Base-by-base conservation (phyloP, 2,113 vertebrate species). In the Geothlypis trichas region DNA sequence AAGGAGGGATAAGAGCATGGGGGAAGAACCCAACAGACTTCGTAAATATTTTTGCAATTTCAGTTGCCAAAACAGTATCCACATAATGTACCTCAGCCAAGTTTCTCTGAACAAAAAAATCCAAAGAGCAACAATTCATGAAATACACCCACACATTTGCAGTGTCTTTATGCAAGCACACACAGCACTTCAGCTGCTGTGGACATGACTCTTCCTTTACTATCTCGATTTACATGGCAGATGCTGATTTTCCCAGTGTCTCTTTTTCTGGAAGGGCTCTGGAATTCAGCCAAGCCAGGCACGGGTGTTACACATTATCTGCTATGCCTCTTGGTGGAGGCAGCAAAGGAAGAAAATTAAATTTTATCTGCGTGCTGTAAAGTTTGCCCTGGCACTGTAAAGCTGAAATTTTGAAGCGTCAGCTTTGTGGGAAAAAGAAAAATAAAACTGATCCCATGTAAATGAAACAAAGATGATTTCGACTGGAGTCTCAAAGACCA, bases 1-100 rank as follows among this genome's bases (percentile, higher is more conserved):
- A 96, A 96, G 61, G 54, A 78, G 63, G 41, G 46, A 65, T 69
- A 92, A 85, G 84, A 61, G 52, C 37, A 88, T 2, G 13, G 59
- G 62, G 72, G 47, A 94, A 88, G 85, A 93, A 92, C 75, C 39
- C 85, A 80, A 78, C 42, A 61, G 86, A 55, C 41, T 86, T 74
- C 0, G 1, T 84, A 95, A 94, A 92, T 84, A 93, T 90, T 93
- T 87, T 37, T 90, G 66, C 26, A 13, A 86, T 74, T 85, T 37
- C 57, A 78, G 75, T 54, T 80, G 91, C 93, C 93, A 89, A 78
- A 96, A 84, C 90, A 49, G 86, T 62, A 87, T 90, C 84, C 68
- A 49, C 78, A 69, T 3, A 46, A 33, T 1, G 19, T 22, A n/a
- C 31, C 20, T 58, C 12, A 0, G 93, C 93, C 91, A 88, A 76